phyloP scores from a whole-genome alignment of 2,113 vertebrate genomes.

The Chaetodon auriga region DNA sequence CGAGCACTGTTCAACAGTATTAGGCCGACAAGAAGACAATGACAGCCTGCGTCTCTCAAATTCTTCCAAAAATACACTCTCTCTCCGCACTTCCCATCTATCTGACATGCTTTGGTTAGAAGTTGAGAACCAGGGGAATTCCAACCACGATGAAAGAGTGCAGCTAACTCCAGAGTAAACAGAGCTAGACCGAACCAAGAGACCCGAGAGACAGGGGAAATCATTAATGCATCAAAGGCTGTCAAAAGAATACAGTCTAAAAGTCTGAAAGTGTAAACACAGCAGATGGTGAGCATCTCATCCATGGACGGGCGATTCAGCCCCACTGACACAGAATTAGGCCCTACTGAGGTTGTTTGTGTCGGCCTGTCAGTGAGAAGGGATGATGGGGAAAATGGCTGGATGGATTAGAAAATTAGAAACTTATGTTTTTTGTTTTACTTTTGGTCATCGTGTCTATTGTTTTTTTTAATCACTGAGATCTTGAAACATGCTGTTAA shows the following conservation, averaged over 20 bases:
- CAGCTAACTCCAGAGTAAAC: conserved; percentile 69
- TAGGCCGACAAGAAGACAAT: conserved; percentile 31
- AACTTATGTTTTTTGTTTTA: no score
- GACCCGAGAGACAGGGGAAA: conserved; percentile 56
- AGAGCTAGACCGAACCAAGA: conserved; percentile 56
- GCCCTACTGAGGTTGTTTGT: conserved; percentile 70
- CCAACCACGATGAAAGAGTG: conserved; percentile 74
- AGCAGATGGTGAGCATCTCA: conserved; percentile 66
- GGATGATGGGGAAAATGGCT: conserved; percentile 67
- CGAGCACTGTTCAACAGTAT: conserved; percentile 28
- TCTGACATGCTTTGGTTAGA: conserved; percentile 57
- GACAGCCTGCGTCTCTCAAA: conserved; percentile 53
- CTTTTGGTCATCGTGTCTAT: not conserved
- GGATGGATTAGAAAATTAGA: conserved; percentile 71
- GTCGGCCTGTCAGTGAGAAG: conserved; percentile 67
- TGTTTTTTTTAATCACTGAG: not conserved
- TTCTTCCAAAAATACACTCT: conserved; percentile 40
- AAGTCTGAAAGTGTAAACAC: conserved; percentile 70
- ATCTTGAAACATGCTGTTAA: no score
- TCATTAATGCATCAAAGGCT: conserved; percentile 78
- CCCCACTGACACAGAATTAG: conserved; percentile 64
- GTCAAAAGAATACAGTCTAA: conserved; percentile 66
- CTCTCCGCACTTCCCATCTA: conserved; percentile 25
- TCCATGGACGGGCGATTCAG: conserved; percentile 55
- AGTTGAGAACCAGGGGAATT: conserved; percentile 68